Evolutionary conservation across 2,888 invertebrate species (phyloP).

Genomic region (Ecdyonurus torrentis): DNA sequence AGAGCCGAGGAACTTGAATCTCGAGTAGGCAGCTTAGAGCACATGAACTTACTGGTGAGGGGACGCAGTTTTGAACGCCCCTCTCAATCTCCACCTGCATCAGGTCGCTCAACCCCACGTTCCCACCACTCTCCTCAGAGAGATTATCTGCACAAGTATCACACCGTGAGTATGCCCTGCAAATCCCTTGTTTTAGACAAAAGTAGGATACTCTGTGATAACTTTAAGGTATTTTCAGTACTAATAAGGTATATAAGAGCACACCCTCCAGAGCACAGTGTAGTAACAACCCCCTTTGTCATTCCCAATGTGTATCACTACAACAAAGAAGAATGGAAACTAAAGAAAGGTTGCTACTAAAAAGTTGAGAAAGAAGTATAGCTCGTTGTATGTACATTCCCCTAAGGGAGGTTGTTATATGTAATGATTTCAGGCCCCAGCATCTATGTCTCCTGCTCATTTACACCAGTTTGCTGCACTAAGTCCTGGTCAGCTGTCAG

Average conservation of each 20-base stretch:
- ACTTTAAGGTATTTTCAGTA: too few species aligned
- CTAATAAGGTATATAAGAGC: too few species aligned
- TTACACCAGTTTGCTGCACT: slow-evolving; percentile 51
- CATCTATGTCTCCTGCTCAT: slow-evolving; percentile 80
- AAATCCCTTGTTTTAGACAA: too few species aligned
- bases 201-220: too few species aligned
- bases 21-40: slow-evolving; percentile 87
- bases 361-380: too few species aligned
- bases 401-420: background rate
- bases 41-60: slow-evolving; percentile 67
- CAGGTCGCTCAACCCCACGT: slow-evolving; percentile 72
- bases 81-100: slow-evolving; percentile 29
- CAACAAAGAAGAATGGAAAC: too few species aligned
- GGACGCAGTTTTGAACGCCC: slow-evolving; percentile 48
- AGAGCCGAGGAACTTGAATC: slow-evolving; percentile 95
- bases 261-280: background rate
- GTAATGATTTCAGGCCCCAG: slow-evolving; percentile 54
- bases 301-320: too few species aligned
- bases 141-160: slow-evolving; percentile 84
- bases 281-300: too few species aligned
- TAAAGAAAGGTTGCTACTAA: too few species aligned
- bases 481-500: slow-evolving; percentile 45
- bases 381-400: background rate
- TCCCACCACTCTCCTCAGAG: slow-evolving; percentile 63
- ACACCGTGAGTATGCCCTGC: slow-evolving; percentile 56